Percentiles rank a stretch among this genome's conserved stretches.
phyloP scores from a whole-genome alignment of 2,113 vertebrate genomes.

The Ancistrus triradiatus region DNA sequence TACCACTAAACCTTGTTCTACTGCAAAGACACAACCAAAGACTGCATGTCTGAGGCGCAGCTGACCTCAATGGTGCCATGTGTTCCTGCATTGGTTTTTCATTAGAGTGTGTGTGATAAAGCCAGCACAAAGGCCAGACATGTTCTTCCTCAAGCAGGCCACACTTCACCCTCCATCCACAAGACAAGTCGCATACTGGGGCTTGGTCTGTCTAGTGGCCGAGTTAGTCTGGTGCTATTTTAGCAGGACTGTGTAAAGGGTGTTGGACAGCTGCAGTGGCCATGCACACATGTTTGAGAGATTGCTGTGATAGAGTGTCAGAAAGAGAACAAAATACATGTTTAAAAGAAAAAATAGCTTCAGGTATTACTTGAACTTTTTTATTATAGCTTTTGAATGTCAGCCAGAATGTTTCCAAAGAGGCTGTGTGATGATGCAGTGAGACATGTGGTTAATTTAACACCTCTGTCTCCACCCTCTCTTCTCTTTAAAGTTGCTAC shows the following conservation, averaged over 20 bases:
- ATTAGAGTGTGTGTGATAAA: conserved; percentile 47
- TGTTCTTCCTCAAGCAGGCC: conserved; percentile 18
- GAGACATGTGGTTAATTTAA: conserved; percentile 3
- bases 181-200: conserved; percentile 10
- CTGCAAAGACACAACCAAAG: neutral
- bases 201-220: conserved; percentile 10
- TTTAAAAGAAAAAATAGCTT: conserved; percentile 22
- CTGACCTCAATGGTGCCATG: conserved; percentile 19
- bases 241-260: conserved; percentile 35
- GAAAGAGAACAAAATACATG: conserved; percentile 9
- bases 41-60: conserved; percentile 6
- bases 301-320: conserved; percentile 35
- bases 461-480: neutral
- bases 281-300: conserved; percentile 42
- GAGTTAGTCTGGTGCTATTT: conserved; percentile 37
- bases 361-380: conserved; percentile 21
- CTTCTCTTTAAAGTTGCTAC: too few relatives aligned
- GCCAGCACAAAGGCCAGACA: conserved; percentile 18
- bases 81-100: conserved; percentile 30
- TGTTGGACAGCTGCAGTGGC: conserved; percentile 46
- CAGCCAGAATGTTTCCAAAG: conserved; percentile 8
- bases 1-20: conserved; percentile 8
- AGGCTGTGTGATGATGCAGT: neutral
- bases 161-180: conserved; percentile 16
- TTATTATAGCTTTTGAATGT: neutral